These are phyloP conservation scores for Colletes latitarsis DNA, from an alignment of 1,140 invertebrate genomes.

Conservation along the genomic window DNA sequence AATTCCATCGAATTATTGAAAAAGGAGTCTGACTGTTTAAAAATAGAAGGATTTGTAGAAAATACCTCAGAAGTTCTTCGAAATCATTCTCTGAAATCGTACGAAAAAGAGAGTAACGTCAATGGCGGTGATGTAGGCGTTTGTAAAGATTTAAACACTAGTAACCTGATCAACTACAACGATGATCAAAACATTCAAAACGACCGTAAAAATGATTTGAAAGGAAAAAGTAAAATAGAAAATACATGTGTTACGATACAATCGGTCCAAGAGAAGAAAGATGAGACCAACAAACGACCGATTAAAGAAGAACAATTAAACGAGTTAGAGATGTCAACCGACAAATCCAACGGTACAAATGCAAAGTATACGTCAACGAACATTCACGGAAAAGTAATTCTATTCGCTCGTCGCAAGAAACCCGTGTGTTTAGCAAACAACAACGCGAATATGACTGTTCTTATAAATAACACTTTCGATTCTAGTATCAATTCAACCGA, in stretches of 20 bases:
- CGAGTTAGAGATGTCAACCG: neutral
- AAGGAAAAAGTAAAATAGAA: neutral
- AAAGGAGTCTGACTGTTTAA: neutral
- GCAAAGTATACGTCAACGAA: neutral
- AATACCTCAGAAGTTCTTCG: neutral
- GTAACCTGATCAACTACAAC: neutral
- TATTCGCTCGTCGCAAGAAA: slow-evolving; percentile 58
- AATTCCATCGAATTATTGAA: neutral
- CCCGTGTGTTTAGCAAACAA: slow-evolving; percentile 59
- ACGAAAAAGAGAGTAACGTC: neutral
- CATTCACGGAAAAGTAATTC: slow-evolving; percentile 39
- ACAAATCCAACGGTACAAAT: neutral
- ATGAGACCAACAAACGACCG: neutral
- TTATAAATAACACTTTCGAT: slow-evolving; percentile 36
- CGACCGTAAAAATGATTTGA: slow-evolving; percentile 8
- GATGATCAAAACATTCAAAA: slow-evolving; percentile 4
- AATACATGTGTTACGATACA: neutral
- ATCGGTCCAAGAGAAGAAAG: neutral
- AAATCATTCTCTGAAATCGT: neutral
- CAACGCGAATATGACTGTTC: slow-evolving; percentile 62
- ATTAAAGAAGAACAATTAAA: slow-evolving; percentile 1
- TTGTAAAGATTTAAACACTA: neutral
- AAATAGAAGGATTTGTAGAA: too few relatives aligned
- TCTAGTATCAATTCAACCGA: neutral
- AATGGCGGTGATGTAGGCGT: neutral